Conservation (phyloP, 2,113 vertebrate species). For the Amia ocellicauda region DNA sequence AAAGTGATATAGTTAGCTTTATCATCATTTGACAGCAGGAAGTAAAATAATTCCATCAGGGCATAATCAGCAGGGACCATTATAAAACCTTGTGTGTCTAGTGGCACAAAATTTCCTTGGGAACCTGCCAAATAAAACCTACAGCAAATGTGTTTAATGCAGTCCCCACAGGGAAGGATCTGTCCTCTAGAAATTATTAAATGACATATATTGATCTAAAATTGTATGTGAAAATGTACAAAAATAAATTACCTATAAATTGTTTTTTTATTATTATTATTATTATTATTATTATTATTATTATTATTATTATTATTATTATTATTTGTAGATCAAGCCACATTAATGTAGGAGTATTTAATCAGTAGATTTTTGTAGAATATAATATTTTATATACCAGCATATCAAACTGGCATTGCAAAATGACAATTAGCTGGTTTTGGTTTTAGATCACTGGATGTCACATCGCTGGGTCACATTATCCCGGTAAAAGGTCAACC, state of each 20-base stretch:
- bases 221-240: background rate
- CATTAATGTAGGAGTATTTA: too few relatives aligned
- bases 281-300: too few relatives aligned
- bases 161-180: constrained; percentile 18
- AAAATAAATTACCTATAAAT: too few relatives aligned
- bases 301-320: too few relatives aligned
- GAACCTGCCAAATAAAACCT: constrained; percentile 42
- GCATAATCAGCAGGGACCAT: constrained; percentile 33
- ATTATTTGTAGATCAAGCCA: too few relatives aligned
- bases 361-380: too few relatives aligned
- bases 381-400: too few relatives aligned
- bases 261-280: too few relatives aligned
- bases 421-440: background rate
- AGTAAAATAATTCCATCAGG: constrained; percentile 45
- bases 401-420: too few relatives aligned
- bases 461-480: background rate
- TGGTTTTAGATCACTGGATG: background rate
- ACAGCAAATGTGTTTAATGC: constrained; percentile 23
- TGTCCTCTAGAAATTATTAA: constrained; percentile 31
- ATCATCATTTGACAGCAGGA: background rate
- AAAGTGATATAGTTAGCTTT: too few relatives aligned
- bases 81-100: constrained; percentile 46
- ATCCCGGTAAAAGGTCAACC: constrained; percentile 3
- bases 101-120: constrained; percentile 52
- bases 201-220: constrained; percentile 22